Evolutionary conservation across 2,888 invertebrate species (phyloP), one percentile per base, ranked within the genome.

Genomic region (Philereme vetulata): DNA sequence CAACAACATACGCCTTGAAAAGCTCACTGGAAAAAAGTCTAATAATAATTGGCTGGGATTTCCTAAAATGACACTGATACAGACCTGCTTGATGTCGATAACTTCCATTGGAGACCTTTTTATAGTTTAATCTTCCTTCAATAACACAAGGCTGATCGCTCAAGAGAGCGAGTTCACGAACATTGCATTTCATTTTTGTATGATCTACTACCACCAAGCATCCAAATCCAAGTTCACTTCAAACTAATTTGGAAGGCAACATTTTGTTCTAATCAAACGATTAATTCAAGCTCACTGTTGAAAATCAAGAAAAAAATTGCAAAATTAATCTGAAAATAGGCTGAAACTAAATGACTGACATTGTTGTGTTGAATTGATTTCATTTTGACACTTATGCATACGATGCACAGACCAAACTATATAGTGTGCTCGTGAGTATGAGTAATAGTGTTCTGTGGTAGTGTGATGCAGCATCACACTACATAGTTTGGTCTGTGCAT

Each of bases 61-160:
- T 56, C 46, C 51, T 40, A 45, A 8, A 21, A 51, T 34, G 5
- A 36, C 4, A 10, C 38, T 38, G 35, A 33, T 64, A 73, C 72
- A 68, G 77, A 92, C 92, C 90, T 80, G 90, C 72, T 76, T 86
- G 93, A 79, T 88, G 84, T 44, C 90, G 86, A 73, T 94, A 94
- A 70, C 93, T 91, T 64, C 90, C 93, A 82, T 90, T 90, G n/a
- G 93, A 84, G 50, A 88, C 86, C 78, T 93, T 94, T 89, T 94
- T 94, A 80, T 96, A 95, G 78, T 95, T 95, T 70, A 96, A 86
- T 81, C 96, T 93, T 63, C 96, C 96, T 90, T 96, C 96, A 64
- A 95, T 91, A 63, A 94, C 92, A 75, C 93, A 89, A 66, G 93
- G 93, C 62, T 93, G 93, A 76, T 93, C 93, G 81, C 95, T 94